Percentiles rank a stretch among this genome's conserved stretches.
phyloP scores from a whole-genome alignment of 2,797 vertebrate genomes.

The Phrynocephalus forsythii region DNA sequence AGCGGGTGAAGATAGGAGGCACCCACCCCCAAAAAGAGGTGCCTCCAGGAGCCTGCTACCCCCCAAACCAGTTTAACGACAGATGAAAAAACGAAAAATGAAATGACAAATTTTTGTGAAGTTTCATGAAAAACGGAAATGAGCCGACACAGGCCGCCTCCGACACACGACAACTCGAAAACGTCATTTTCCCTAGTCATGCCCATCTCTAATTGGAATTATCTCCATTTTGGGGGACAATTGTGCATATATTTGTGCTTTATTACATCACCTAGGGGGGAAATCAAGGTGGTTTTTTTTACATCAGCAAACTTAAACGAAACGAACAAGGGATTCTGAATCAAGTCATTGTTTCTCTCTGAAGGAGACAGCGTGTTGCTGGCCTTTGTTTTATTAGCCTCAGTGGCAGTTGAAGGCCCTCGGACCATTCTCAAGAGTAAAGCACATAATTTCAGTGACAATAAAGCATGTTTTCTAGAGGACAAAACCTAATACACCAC shows the following conservation, averaged over 20 bases:
- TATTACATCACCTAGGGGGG: background rate
- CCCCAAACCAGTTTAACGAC: too few relatives aligned
- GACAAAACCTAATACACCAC: background rate
- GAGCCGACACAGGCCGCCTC: too few relatives aligned
- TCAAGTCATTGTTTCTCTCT: background rate
- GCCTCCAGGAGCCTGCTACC: too few relatives aligned
- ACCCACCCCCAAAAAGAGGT: too few relatives aligned
- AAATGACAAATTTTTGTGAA: too few relatives aligned
- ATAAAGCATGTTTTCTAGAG: constrained; percentile 16
- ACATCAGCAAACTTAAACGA: constrained; percentile 16
- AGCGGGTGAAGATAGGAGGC: too few relatives aligned
- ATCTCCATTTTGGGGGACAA: background rate
- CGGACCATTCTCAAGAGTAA: background rate
- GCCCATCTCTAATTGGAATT: too few relatives aligned
- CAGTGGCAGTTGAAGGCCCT: background rate
- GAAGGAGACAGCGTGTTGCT: background rate
- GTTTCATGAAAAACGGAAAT: too few relatives aligned
- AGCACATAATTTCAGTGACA: constrained; percentile 12
- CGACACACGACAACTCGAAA: too few relatives aligned
- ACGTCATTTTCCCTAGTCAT: too few relatives aligned
- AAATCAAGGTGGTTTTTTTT: background rate
- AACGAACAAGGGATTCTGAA: constrained; percentile 27
- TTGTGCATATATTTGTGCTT: background rate
- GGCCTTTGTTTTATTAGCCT: constrained; percentile 12
- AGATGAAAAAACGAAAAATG: too few relatives aligned